These are phyloP conservation scores for Petromus typicus DNA, from an alignment of 2,113 vertebrate genomes.

Conservation along the genomic window DNA sequence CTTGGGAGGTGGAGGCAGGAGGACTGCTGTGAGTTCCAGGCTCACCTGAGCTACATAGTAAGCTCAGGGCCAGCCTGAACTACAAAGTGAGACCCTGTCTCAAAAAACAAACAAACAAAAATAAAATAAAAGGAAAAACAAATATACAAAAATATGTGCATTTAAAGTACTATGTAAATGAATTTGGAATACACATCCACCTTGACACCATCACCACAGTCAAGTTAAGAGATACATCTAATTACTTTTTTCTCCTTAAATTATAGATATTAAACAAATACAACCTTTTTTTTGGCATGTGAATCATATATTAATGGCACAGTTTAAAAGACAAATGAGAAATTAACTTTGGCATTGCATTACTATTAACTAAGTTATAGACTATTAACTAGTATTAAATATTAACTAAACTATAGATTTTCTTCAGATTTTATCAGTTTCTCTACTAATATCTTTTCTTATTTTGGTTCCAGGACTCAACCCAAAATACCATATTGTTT, in stretches of 20 bases:
- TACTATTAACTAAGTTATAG: constrained; percentile 27
- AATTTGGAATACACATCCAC: background rate
- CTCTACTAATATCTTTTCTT: background rate
- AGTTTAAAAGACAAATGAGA: background rate
- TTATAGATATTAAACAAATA: background rate
- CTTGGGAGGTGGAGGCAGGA: background rate
- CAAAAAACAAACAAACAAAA: background rate
- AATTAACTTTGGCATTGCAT: background rate
- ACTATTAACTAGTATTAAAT: background rate
- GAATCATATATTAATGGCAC: background rate
- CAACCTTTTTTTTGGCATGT: background rate
- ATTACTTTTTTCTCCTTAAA: background rate
- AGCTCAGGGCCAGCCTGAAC: background rate
- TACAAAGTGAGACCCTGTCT: background rate
- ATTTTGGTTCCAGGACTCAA: background rate
- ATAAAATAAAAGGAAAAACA: background rate
- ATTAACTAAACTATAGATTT: background rate
- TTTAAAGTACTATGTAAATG: background rate
- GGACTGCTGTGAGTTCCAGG: background rate
- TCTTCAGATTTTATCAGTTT: background rate
- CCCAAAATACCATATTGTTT: background rate
- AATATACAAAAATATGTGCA: background rate
- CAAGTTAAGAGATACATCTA: background rate
- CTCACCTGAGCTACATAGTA: background rate
- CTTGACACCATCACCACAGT: background rate